Conservation (phyloP, 1,140 invertebrate genomes). For the Tetramorium alpestre region DNA sequence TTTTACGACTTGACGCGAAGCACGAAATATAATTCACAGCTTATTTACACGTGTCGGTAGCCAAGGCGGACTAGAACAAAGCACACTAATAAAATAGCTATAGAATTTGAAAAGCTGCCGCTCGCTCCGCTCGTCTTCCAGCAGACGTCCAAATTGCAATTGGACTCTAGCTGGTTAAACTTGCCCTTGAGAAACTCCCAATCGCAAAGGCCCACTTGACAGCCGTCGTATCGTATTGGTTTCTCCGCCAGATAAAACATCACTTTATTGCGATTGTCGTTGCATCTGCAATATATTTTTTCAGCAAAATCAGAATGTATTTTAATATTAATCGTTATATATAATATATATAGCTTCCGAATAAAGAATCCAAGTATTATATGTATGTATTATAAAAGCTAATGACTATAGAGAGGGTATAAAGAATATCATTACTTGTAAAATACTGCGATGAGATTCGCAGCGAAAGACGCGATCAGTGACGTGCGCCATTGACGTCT, state of each 20-base stretch:
- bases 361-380: not conserved
- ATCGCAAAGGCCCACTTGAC: constrained; percentile 85
- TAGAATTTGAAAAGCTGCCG: not conserved
- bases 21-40: not conserved
- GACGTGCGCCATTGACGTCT: constrained; percentile 91
- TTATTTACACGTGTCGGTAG: constrained; percentile 34
- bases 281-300: constrained; percentile 78
- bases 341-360: not conserved
- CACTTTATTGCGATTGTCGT: constrained; percentile 81
- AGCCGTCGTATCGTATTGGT: constrained; percentile 81
- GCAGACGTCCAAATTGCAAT: constrained; percentile 77
- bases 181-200: constrained; percentile 84
- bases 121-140: constrained; percentile 49
- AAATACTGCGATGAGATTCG: constrained; percentile 92
- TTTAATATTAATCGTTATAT: not conserved
- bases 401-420: not conserved
- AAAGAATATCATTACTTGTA: constrained; percentile 87
- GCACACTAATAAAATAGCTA: constrained; percentile 41
- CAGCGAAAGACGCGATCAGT: constrained; percentile 90
- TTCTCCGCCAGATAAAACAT: constrained; percentile 85
- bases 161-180: constrained; percentile 73
- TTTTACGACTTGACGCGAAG: not conserved
- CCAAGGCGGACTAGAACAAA: constrained; percentile 56
- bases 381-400: not conserved
- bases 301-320: constrained; percentile 40